Percentiles rank a stretch among this genome's conserved stretches.
These are phyloP conservation scores for Athrips mouffetella DNA, from an alignment of 2,888 invertebrate genomes.

Conservation along the genomic window DNA sequence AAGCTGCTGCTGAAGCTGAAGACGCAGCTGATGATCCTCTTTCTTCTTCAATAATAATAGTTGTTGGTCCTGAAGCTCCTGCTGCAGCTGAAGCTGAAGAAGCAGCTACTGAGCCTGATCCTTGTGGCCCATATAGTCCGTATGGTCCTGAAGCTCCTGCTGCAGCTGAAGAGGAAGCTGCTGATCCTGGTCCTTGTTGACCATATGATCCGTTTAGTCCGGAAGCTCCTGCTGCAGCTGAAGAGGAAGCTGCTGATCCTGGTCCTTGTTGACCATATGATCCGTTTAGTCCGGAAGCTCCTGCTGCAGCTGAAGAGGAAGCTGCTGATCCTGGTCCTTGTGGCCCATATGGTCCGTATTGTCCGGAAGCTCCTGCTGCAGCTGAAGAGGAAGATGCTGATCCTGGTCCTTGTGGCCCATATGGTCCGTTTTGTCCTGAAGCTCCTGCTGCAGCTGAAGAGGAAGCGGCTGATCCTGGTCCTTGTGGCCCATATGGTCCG, in stretches of 20 bases:
- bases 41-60: too few relatives aligned
- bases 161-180: not conserved
- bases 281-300: not conserved
- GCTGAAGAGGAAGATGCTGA: conserved; percentile 13
- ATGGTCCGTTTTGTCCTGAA: not conserved
- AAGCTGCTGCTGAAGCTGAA: too few relatives aligned
- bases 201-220: conserved; percentile 3
- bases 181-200: not conserved
- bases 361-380: conserved; percentile 14
- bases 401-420: conserved; percentile 3
- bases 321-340: not conserved
- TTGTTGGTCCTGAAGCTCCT: too few relatives aligned
- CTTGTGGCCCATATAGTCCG: conserved; percentile 12
- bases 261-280: not conserved
- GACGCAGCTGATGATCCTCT: too few relatives aligned
- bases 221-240: too few relatives aligned
- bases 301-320: too few relatives aligned
- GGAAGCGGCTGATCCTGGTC: not conserved
- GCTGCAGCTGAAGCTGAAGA: too few relatives aligned
- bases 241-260: too few relatives aligned
- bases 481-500: conserved; percentile 2
- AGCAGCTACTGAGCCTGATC: not conserved
- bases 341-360: conserved; percentile 1
- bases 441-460: conserved; percentile 1
- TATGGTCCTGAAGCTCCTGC: not conserved